These are phyloP conservation scores for Rhorus exstirpatorius DNA, from an alignment of 2,888 invertebrate genomes.

Conservation along the genomic window DNA sequence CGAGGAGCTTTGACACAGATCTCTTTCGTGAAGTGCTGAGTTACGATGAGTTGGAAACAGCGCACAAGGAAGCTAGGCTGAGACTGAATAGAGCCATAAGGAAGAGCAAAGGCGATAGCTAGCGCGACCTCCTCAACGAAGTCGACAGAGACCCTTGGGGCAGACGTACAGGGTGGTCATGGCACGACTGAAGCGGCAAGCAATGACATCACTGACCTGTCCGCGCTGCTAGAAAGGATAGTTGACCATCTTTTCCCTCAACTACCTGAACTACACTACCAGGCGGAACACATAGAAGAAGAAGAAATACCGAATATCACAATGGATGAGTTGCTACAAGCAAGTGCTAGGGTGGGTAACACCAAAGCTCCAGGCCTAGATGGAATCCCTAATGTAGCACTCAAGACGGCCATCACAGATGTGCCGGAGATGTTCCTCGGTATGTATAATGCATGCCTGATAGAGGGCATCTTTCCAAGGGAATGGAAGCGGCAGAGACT, in stretches of 20 bases:
- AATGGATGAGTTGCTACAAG: slow-evolving; percentile 32
- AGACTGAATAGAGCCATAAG: slow-evolving; percentile 53
- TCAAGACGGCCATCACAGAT: slow-evolving; percentile 61
- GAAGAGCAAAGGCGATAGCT: slow-evolving; percentile 26
- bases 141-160: slow-evolving; percentile 66
- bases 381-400: slow-evolving; percentile 46
- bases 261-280: slow-evolving; percentile 53
- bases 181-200: slow-evolving; percentile 52
- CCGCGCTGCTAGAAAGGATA: slow-evolving; percentile 64
- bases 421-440: slow-evolving; percentile 63
- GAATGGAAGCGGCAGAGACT: slow-evolving; percentile 14
- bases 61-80: slow-evolving; percentile 30
- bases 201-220: slow-evolving; percentile 59
- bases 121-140: slow-evolving; percentile 53
- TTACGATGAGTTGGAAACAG: slow-evolving; percentile 29
- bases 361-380: slow-evolving; percentile 49
- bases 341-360: slow-evolving; percentile 34
- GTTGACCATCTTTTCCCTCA: slow-evolving; percentile 58
- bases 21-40: slow-evolving; percentile 31
- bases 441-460: not conserved
- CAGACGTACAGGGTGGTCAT: slow-evolving; percentile 68
- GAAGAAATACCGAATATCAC: slow-evolving; percentile 20
- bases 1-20: slow-evolving; percentile 32
- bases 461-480: slow-evolving; percentile 53
- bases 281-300: slow-evolving; percentile 13